phyloP scores from a whole-genome alignment of 2,797 vertebrate species.

The Vultur gryphus region DNA sequence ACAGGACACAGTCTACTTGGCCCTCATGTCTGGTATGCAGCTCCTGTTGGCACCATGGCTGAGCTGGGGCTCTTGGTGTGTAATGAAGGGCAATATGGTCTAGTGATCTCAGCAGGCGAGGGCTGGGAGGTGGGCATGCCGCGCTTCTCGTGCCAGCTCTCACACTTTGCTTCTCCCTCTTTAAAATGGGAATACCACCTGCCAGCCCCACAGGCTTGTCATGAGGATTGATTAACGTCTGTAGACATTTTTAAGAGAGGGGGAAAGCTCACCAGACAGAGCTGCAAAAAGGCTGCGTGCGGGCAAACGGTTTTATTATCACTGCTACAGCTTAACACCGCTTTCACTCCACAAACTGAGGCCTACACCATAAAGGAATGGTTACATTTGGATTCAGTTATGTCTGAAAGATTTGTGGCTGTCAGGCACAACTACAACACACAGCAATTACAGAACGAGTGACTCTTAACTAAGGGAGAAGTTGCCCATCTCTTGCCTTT shows the following conservation, averaged over 20 bases:
- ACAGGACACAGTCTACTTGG: neutral
- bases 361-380: neutral
- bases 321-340: rapidly evolving
- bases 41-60: neutral
- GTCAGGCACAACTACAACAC: neutral
- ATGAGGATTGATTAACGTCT: constrained; percentile 18
- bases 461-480: neutral
- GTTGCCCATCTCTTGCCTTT: neutral
- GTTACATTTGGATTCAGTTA: neutral
- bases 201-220: constrained; percentile 45
- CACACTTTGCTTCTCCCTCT: constrained; percentile 4
- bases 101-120: constrained; percentile 30
- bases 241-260: neutral
- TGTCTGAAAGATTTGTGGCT: neutral
- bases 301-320: neutral
- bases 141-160: neutral
- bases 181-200: constrained; percentile 30
- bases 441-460: neutral
- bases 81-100: neutral
- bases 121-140: neutral
- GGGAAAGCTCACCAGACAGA: neutral
- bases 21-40: neutral
- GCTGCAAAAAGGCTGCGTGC: neutral
- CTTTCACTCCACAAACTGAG: neutral
- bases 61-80: neutral